phyloP scores from a whole-genome alignment of 2,113 vertebrate species.

The Lagopus leucura region DNA sequence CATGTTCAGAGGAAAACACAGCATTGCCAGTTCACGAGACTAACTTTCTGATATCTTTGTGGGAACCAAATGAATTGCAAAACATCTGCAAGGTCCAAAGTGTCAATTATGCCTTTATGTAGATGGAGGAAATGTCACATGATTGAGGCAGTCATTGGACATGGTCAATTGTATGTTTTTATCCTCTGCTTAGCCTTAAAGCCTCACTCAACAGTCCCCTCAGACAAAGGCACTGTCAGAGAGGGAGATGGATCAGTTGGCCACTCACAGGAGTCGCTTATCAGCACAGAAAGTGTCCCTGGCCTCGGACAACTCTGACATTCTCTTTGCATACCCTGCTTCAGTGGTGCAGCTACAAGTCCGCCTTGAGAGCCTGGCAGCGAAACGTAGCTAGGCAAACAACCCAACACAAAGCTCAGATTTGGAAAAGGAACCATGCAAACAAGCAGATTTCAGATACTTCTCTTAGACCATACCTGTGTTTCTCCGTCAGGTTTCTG shows the following conservation, averaged over 20 bases:
- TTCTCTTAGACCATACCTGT: not conserved
- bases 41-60: conserved; percentile 74
- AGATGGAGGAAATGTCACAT: conserved; percentile 75
- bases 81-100: conserved; percentile 77
- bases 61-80: conserved; percentile 78
- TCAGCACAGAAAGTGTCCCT: conserved; percentile 67
- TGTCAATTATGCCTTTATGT: conserved; percentile 79
- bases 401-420: conserved; percentile 7
- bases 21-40: conserved; percentile 66
- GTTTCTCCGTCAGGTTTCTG: conserved; percentile 19
- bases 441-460: not conserved
- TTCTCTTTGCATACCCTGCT: conserved; percentile 56
- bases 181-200: conserved; percentile 75
- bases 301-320: conserved; percentile 29
- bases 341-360: conserved; percentile 16
- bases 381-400: not conserved
- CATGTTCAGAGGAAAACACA: conserved; percentile 49
- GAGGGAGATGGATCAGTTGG: conserved; percentile 74
- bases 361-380: conserved; percentile 12
- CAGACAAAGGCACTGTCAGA: conserved; percentile 75
- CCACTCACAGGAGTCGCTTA: conserved; percentile 66
- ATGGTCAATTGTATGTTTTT: conserved; percentile 78
- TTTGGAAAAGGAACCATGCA: conserved; percentile 17
- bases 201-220: conserved; percentile 70
- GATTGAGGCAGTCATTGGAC: conserved; percentile 78